Percentiles rank a stretch among this genome's conserved stretches.
Conservation (phyloP, 1,140 invertebrate genomes). For the Campoletis sonorensis region DNA sequence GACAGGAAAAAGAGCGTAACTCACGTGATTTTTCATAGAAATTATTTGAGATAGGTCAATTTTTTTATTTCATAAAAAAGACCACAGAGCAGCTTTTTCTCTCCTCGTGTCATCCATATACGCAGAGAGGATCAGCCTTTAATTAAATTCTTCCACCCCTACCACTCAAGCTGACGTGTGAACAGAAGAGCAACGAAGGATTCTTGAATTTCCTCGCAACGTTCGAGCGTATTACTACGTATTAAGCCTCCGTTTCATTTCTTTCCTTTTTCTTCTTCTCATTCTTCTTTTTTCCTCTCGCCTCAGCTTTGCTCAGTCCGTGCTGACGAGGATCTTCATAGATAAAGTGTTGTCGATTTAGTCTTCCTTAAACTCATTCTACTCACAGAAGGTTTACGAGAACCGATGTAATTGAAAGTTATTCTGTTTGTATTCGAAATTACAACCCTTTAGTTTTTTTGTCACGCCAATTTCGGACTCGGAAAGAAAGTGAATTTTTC, state of each 20-base stretch:
- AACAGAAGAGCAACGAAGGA: conserved; percentile 15
- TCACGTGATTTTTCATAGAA: not conserved
- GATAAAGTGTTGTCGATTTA: conserved; percentile 26
- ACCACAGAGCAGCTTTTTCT: too few species aligned
- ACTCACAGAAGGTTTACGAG: not conserved
- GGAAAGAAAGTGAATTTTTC: not conserved
- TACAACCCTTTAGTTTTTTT: too few species aligned
- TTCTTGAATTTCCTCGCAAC: conserved; percentile 29
- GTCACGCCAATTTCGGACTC: too few species aligned
- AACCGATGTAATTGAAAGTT: not conserved
- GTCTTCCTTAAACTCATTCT: not conserved
- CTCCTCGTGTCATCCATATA: not conserved
- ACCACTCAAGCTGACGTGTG: not conserved
- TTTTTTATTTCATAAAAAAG: too few species aligned
- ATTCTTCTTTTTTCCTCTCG: not conserved
- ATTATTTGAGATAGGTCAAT: not conserved
- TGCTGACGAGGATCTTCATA: not conserved
- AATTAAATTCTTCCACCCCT: conserved; percentile 41
- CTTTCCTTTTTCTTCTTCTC: not conserved
- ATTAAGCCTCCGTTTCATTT: conserved; percentile 6
- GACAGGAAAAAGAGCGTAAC: not conserved
- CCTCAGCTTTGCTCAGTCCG: not conserved
- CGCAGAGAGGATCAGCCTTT: conserved; percentile 28
- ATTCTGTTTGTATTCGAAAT: conserved; percentile 6
- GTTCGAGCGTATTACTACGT: conserved; percentile 19